Conservation (phyloP, 2,113 vertebrate genomes). For the Hiodon tergisus region DNA sequence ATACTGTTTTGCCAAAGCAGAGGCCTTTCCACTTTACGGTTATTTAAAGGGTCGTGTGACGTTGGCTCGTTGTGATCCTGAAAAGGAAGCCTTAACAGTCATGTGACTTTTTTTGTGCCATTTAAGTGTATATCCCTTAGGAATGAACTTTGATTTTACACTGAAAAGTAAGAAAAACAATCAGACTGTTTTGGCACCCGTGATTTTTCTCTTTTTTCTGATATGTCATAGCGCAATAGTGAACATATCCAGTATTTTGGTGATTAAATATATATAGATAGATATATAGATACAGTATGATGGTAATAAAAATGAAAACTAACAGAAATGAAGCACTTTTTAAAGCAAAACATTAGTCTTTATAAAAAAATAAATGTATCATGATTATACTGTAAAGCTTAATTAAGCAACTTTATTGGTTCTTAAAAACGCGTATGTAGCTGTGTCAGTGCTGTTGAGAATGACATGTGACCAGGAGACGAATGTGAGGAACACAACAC, state of each 20-base stretch:
- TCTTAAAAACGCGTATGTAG: neutral
- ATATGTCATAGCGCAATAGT: conserved; percentile 56
- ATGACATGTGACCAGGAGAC: neutral
- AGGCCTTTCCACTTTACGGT: conserved; percentile 68
- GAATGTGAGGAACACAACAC: too few relatives aligned
- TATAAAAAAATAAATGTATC: conserved; percentile 39
- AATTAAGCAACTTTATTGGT: conserved; percentile 17
- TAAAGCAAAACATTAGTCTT: conserved; percentile 55
- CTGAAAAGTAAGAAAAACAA: conserved; percentile 51
- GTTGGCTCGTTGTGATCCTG: conserved; percentile 59
- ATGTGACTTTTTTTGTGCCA: conserved; percentile 65
- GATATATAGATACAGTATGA: conserved; percentile 65
- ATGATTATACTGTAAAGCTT: conserved; percentile 34
- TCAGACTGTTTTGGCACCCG: conserved; percentile 50
- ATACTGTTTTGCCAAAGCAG: conserved; percentile 75
- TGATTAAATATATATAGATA: conserved; percentile 60
- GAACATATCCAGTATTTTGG: conserved; percentile 64
- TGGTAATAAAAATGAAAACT: conserved; percentile 49
- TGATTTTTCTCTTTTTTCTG: conserved; percentile 46
- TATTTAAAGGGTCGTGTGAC: conserved; percentile 69
- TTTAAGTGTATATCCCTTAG: conserved; percentile 52
- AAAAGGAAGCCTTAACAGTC: conserved; percentile 59
- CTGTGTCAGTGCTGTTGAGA: conserved; percentile 11
- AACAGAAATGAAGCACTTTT: conserved; percentile 71
- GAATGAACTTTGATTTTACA: conserved; percentile 52